Percentiles rank a stretch among this genome's conserved stretches.
phyloP scores from a whole-genome alignment of 1,140 invertebrate genomes.

The Thalassaphorura encarpata region DNA sequence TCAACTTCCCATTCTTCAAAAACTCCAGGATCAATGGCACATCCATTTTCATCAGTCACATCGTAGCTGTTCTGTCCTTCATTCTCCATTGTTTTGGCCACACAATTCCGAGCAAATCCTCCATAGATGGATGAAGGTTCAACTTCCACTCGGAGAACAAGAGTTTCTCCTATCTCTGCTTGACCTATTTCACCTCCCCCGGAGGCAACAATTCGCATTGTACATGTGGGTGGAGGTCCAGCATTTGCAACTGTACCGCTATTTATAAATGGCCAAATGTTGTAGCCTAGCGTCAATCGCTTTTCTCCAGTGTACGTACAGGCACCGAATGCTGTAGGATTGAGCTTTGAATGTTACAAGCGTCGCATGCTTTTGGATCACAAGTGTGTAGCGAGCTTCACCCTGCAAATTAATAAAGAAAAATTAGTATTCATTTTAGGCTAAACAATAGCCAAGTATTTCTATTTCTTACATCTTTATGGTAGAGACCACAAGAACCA shows the following conservation, averaged over 20 bases:
- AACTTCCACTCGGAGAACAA: conserved; percentile 85
- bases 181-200: conserved; percentile 77
- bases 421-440: conserved; percentile 3
- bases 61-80: conserved; percentile 82
- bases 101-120: conserved; percentile 82
- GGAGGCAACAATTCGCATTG: conserved; percentile 81
- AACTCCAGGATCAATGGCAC: conserved; percentile 80
- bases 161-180: conserved; percentile 83
- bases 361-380: conserved; percentile 91
- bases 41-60: conserved; percentile 88
- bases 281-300: conserved; percentile 35
- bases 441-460: neutral
- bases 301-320: neutral
- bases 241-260: conserved; percentile 76
- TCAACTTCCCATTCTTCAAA: conserved; percentile 89
- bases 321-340: conserved; percentile 80
- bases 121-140: conserved; percentile 87
- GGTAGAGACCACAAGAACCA: conserved; percentile 79
- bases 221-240: conserved; percentile 81
- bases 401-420: conserved; percentile 57
- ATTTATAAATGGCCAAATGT: neutral
- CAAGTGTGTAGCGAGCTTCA: conserved; percentile 79
- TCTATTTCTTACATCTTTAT: conserved; percentile 63
- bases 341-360: conserved; percentile 87
- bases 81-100: conserved; percentile 79